These are phyloP conservation scores for Pseudachorutes palmiensis DNA, from an alignment of 1,140 invertebrate genomes.

Conservation along the genomic window DNA sequence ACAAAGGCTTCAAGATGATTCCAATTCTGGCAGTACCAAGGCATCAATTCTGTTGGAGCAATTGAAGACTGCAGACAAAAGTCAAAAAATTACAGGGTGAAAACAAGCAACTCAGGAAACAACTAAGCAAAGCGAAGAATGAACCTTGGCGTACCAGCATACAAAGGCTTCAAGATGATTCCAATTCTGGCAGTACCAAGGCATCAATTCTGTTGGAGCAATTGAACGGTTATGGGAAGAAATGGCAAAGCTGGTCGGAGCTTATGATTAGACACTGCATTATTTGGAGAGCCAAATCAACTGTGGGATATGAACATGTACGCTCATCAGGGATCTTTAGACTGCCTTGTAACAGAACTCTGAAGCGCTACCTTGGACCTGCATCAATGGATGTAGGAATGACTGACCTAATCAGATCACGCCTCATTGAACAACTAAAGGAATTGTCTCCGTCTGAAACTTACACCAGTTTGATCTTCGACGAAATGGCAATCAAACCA, in stretches of 20 bases:
- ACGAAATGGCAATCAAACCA: background rate
- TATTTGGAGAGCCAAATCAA: background rate
- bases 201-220: background rate
- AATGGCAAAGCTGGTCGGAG: background rate
- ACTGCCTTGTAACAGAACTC: background rate
- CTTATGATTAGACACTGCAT: background rate
- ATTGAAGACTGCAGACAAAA: no score
- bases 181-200: no score
- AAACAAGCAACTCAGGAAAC: no score
- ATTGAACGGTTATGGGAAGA: background rate
- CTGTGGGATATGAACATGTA: background rate
- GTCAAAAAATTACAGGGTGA: no score
- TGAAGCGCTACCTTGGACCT: background rate
- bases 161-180: no score
- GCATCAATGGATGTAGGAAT: background rate
- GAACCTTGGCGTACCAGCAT: no score
- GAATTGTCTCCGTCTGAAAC: background rate
- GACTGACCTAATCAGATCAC: background rate
- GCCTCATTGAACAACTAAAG: background rate
- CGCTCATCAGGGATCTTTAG: background rate
- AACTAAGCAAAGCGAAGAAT: no score
- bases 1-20: no score
- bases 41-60: background rate
- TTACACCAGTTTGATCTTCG: background rate
- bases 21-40: no score